A percentile compares a stretch with the other conserved stretches of the same genome.
Evolutionary conservation across 1,140 invertebrate genomes (phyloP).

Genomic region (Diplogasteroides magnus): DNA sequence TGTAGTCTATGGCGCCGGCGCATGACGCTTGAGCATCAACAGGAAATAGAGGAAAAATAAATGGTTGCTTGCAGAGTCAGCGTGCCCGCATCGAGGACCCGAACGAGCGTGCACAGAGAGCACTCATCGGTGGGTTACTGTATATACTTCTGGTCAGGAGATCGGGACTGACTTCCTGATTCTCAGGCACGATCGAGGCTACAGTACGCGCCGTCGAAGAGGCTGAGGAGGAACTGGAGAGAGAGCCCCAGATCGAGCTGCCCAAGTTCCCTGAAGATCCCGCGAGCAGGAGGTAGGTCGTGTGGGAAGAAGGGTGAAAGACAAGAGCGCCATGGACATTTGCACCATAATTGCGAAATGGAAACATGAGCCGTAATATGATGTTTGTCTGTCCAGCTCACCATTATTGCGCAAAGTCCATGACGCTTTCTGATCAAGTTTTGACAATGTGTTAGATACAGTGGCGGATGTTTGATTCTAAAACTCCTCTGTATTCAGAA

Average conservation of each 20-base stretch:
- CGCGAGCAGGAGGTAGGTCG: slow-evolving; percentile 9
- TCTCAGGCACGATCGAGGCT: slow-evolving; percentile 72
- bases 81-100: slow-evolving; percentile 77
- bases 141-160: too few relatives aligned
- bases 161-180: not conserved
- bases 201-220: slow-evolving; percentile 73
- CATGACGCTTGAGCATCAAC: too few relatives aligned
- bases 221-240: slow-evolving; percentile 66
- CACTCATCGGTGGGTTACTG: slow-evolving; percentile 64
- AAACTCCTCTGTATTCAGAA: slow-evolving; percentile 24
- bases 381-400: too few relatives aligned
- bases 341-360: too few relatives aligned
- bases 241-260: slow-evolving; percentile 49
- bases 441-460: too few relatives aligned
- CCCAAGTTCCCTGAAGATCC: slow-evolving; percentile 41
- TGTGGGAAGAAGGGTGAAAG: not conserved
- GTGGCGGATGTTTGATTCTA: too few relatives aligned
- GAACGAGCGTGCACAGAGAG: slow-evolving; percentile 80
- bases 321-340: too few relatives aligned
- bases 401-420: too few relatives aligned
- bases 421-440: too few relatives aligned
- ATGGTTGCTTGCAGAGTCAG: slow-evolving; percentile 65
- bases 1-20: too few relatives aligned
- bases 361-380: too few relatives aligned
- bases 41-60: too few relatives aligned